phyloP scores from a whole-genome alignment of 2,797 vertebrate species.

The Uromys caudimaculatus region DNA sequence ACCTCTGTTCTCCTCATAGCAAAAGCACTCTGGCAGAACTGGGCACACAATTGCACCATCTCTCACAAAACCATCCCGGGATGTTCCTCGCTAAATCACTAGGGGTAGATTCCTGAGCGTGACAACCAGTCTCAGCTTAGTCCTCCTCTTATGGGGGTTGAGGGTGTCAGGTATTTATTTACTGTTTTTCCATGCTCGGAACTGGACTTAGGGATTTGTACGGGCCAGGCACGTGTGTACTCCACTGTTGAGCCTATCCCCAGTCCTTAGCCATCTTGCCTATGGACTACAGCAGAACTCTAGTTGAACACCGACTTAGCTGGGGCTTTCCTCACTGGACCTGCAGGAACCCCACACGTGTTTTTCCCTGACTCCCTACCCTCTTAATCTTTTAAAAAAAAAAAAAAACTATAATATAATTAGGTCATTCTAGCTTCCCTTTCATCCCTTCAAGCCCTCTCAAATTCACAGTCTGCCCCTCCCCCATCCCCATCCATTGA shows the following conservation, averaged over 20 bases:
- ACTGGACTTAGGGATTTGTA: background rate
- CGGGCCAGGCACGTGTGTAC: background rate
- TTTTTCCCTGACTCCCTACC: background rate
- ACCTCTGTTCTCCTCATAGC: background rate
- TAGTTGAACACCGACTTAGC: no score
- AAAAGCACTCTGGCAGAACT: background rate
- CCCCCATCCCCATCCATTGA: background rate
- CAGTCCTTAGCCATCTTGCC: background rate
- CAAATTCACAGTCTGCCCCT: background rate
- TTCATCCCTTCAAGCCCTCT: background rate
- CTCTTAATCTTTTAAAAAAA: background rate
- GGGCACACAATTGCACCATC: background rate
- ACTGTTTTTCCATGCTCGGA: background rate
- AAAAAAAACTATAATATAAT: background rate
- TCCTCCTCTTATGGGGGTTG: background rate
- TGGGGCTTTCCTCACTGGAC: background rate
- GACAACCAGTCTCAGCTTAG: background rate
- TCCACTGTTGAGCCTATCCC: background rate
- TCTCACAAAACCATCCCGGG: background rate
- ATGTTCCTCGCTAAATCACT: background rate
- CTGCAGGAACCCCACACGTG: background rate
- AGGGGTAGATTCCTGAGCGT: background rate
- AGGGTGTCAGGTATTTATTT: background rate
- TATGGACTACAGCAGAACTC: background rate
- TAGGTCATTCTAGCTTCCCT: background rate